A percentile compares a stretch with the other conserved stretches of the same genome.
These are phyloP conservation scores for Xenopus borealis DNA, from an alignment of 2,113 vertebrate genomes.

Conservation along the genomic window DNA sequence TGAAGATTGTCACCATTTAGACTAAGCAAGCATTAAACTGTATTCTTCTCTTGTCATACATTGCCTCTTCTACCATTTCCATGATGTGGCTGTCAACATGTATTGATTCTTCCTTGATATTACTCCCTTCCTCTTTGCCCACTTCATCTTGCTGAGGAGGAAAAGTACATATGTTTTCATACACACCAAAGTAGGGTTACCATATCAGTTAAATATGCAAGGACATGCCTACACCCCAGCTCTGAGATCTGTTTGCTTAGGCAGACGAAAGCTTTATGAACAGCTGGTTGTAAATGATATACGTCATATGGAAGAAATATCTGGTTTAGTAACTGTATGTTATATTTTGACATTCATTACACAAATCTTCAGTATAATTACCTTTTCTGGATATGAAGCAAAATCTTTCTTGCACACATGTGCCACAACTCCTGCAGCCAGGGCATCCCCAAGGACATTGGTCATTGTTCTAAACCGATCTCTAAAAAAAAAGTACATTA, in stretches of 20 bases:
- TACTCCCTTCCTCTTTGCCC: constrained; percentile 46
- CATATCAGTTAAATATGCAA: too few relatives aligned
- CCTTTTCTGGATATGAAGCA: constrained; percentile 49
- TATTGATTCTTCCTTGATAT: constrained; percentile 60
- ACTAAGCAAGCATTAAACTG: constrained; percentile 81
- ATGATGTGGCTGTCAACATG: constrained; percentile 61
- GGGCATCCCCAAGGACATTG: constrained; percentile 77
- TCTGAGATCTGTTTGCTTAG: too few relatives aligned
- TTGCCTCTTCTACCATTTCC: constrained; percentile 56
- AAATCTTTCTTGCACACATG: constrained; percentile 79
- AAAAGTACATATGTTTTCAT: neutral
- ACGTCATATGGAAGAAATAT: too few relatives aligned
- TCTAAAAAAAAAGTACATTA: constrained; percentile 50
- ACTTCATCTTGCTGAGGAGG: constrained; percentile 66
- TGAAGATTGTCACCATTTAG: constrained; percentile 25
- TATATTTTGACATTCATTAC: too few relatives aligned
- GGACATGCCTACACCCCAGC: too few relatives aligned
- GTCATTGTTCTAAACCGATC: constrained; percentile 82
- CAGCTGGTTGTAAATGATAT: too few relatives aligned
- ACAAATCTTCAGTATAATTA: neutral
- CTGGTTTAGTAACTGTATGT: too few relatives aligned
- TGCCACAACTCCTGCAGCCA: constrained; percentile 79
- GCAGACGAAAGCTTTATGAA: too few relatives aligned
- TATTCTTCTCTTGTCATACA: constrained; percentile 58
- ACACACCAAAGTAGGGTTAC: too few relatives aligned